A percentile compares a stretch with the other conserved stretches of the same genome.
Evolutionary conservation across 2,113 vertebrate species (phyloP).

Genomic region (Dicaeum eximium): DNA sequence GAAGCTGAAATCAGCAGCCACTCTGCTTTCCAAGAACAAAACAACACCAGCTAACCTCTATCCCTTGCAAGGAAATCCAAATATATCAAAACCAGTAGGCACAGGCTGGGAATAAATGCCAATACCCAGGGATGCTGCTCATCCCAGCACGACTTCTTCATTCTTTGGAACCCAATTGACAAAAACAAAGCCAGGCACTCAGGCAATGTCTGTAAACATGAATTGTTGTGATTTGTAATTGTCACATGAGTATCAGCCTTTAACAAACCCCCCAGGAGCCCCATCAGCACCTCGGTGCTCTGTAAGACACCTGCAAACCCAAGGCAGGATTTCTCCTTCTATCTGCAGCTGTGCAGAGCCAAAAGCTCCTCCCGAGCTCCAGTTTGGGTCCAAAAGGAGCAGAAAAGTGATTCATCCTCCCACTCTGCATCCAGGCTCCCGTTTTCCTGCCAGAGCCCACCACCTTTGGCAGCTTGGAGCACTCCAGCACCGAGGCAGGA

Average conservation of each 20-base stretch:
- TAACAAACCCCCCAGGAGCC: background rate
- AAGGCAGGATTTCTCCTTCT: background rate
- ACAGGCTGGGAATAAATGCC: background rate
- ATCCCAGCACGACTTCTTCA: background rate
- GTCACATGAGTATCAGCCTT: background rate
- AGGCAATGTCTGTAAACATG: background rate
- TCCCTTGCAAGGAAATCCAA: background rate
- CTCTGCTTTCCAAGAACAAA: background rate
- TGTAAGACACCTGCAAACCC: background rate
- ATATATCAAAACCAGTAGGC: background rate
- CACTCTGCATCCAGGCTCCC: background rate
- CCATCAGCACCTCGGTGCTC: background rate
- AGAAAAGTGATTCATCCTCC: constrained; percentile 40
- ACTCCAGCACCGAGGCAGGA: background rate
- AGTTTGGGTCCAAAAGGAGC: background rate
- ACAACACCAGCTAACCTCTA: background rate
- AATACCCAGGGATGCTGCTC: background rate
- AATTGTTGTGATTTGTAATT: background rate
- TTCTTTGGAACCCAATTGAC: background rate
- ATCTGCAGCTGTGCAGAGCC: background rate
- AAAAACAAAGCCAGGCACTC: background rate
- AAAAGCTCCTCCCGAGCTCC: background rate
- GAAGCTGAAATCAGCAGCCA: background rate
- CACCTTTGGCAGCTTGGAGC: background rate
- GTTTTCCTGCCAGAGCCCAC: background rate